phyloP scores from a whole-genome alignment of 2,797 vertebrate genomes.

The Sebastes taczanowskii region DNA sequence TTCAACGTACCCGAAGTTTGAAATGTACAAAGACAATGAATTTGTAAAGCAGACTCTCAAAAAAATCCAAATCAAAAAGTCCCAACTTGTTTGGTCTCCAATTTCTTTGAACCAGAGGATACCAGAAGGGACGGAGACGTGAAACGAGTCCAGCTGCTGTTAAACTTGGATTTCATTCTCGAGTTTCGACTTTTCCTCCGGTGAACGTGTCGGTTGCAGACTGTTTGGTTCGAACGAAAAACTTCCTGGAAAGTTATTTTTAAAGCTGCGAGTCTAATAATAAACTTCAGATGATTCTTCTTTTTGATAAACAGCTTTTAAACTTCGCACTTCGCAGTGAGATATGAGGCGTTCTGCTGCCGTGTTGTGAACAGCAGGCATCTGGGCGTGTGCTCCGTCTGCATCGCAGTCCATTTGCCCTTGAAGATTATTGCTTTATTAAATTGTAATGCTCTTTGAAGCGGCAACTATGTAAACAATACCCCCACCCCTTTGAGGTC shows the following conservation, averaged over 20 bases:
- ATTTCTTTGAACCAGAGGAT: neutral
- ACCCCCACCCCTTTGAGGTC: neutral
- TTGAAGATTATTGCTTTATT: slow-evolving; percentile 44
- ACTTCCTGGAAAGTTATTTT: neutral
- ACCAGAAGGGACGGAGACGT: too few relatives aligned
- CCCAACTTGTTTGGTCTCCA: neutral
- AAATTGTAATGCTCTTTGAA: slow-evolving; percentile 33
- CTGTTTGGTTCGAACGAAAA: neutral
- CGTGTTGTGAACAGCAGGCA: neutral
- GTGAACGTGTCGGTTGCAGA: neutral
- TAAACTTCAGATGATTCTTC: neutral
- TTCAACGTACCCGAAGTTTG: too few relatives aligned
- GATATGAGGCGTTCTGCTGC: neutral
- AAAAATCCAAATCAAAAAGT: neutral
- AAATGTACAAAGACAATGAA: neutral
- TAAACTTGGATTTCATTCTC: neutral
- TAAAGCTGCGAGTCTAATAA: neutral
- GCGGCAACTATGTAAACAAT: slow-evolving; percentile 26
- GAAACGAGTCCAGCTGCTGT: neutral
- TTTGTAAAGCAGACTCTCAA: too few relatives aligned
- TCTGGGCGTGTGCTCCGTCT: neutral
- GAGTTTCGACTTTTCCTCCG: neutral
- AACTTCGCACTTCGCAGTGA: neutral
- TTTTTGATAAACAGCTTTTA: neutral
- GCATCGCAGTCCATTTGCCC: slow-evolving; percentile 10